Conservation (phyloP, 2,888 invertebrate genomes). For the Lepidochitona cinerea region DNA sequence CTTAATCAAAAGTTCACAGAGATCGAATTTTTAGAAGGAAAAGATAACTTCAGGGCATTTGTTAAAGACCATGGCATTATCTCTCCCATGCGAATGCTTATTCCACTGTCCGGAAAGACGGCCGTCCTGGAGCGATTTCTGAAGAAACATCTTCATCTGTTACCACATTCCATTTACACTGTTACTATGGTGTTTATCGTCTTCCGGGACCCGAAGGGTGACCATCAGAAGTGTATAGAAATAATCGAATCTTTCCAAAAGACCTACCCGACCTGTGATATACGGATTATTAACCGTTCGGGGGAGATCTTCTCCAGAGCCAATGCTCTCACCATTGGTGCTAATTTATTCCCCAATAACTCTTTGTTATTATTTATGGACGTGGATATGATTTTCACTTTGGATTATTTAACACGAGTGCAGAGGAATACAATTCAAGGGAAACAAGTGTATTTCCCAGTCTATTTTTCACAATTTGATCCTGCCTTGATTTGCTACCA, state of each 20-base stretch:
- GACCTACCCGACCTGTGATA: slow-evolving; percentile 23
- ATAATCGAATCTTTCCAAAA: slow-evolving; percentile 9
- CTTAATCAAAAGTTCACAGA: neutral
- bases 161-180: slow-evolving; percentile 75
- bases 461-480: slow-evolving; percentile 95
- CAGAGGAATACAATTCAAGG: slow-evolving; percentile 64
- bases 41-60: neutral
- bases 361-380: slow-evolving; percentile 91
- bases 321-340: slow-evolving; percentile 39
- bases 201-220: slow-evolving; percentile 72
- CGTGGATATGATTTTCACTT: slow-evolving; percentile 91
- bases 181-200: slow-evolving; percentile 82
- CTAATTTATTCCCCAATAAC: slow-evolving; percentile 71
- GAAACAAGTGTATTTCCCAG: slow-evolving; percentile 85
- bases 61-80: neutral
- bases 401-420: slow-evolving; percentile 80
- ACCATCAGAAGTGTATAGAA: neutral
- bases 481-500: slow-evolving; percentile 74
- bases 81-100: slow-evolving; percentile 71
- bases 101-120: slow-evolving; percentile 87
- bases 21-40: neutral
- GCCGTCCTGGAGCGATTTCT: slow-evolving; percentile 86
- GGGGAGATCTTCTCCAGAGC: slow-evolving; percentile 42
- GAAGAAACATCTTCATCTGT: slow-evolving; percentile 82
- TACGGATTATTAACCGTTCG: slow-evolving; percentile 20